phyloP scores from a whole-genome alignment of 2,113 vertebrate genomes.

The Albula goreensis region DNA sequence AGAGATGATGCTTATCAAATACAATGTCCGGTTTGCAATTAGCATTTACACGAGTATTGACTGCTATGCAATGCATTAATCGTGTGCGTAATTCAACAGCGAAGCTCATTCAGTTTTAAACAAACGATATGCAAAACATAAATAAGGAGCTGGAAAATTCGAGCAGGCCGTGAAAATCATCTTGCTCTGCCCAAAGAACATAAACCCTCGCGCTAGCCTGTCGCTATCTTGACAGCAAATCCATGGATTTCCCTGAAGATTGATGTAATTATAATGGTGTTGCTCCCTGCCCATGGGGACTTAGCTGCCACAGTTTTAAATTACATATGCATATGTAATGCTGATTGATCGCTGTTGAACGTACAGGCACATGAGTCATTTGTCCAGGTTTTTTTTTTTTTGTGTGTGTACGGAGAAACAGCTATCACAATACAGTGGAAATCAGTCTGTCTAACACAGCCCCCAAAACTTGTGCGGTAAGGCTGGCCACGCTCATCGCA shows the following conservation, averaged over 20 bases:
- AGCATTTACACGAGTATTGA: too few species aligned
- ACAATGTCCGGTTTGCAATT: too few species aligned
- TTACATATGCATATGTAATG: neutral
- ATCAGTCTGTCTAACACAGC: neutral
- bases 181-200: neutral
- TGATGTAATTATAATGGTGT: neutral
- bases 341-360: constrained; percentile 37
- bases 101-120: too few species aligned
- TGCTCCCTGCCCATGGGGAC: neutral
- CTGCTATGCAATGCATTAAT: too few species aligned
- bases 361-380: neutral
- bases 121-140: too few species aligned
- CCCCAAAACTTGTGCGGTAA: constrained; percentile 16
- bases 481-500: constrained; percentile 28
- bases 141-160: too few species aligned
- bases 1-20: too few species aligned
- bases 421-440: neutral
- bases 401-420: neutral
- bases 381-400: neutral
- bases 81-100: too few species aligned
- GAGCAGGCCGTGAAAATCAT: neutral
- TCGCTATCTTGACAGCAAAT: neutral
- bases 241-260: neutral
- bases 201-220: neutral
- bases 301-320: neutral